Percentiles rank a stretch among this genome's conserved stretches.
These are phyloP conservation scores for Drosophila novamexicana DNA, from an alignment of 1,140 invertebrate genomes.

Conservation along the genomic window DNA sequence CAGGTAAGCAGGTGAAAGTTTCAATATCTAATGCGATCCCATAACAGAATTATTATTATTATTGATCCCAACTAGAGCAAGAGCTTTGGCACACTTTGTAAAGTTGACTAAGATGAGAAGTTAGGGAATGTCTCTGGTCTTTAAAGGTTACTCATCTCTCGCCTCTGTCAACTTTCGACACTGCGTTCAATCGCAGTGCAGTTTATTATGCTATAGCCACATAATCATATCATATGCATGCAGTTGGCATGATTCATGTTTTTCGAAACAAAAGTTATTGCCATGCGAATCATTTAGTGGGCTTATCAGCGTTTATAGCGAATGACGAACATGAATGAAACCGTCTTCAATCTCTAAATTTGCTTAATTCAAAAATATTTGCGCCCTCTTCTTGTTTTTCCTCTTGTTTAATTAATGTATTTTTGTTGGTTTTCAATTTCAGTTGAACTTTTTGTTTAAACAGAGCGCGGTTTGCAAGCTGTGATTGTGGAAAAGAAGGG, in stretches of 20 bases:
- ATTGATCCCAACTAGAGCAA: neutral
- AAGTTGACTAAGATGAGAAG: too few relatives aligned
- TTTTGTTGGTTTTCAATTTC: slow-evolving; percentile 44
- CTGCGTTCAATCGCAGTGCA: slow-evolving; percentile 8
- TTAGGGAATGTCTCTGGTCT: too few relatives aligned
- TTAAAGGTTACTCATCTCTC: slow-evolving; percentile 4
- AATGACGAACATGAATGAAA: slow-evolving; percentile 3
- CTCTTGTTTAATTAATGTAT: slow-evolving; percentile 32
- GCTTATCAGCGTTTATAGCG: slow-evolving; percentile 32
- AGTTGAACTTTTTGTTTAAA: slow-evolving; percentile 46
- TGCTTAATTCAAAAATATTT: slow-evolving; percentile 12
- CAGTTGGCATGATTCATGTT: slow-evolving; percentile 7
- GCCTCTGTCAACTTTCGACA: neutral
- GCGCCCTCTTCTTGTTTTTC: slow-evolving; percentile 48
- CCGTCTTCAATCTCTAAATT: slow-evolving; percentile 1
- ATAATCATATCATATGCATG: slow-evolving; percentile 3
- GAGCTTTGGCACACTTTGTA: neutral
- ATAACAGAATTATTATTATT: neutral
- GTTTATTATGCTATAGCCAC: neutral
- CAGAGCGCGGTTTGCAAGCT: slow-evolving; percentile 20
- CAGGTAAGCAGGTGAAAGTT: slow-evolving; percentile 38
- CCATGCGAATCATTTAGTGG: slow-evolving; percentile 27
- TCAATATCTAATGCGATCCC: neutral
- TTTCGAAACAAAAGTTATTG: neutral
- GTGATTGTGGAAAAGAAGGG: slow-evolving; percentile 17